phyloP scores from a whole-genome alignment of 2,797 vertebrate genomes.

The Peromyscus eremicus region DNA sequence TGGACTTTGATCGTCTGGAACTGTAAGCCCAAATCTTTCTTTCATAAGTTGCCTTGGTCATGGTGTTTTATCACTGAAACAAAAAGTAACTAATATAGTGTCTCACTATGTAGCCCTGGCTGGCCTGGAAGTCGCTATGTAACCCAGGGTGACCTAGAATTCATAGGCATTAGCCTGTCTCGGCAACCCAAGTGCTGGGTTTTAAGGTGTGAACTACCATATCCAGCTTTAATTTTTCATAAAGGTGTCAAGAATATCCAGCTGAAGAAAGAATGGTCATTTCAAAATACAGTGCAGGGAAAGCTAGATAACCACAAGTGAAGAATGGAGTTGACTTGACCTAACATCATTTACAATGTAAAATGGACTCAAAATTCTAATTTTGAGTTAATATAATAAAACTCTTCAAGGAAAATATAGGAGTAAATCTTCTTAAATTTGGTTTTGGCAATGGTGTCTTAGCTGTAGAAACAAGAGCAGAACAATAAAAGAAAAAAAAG shows the following conservation, averaged over 20 bases:
- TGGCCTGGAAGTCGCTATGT: background rate
- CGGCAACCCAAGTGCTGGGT: background rate
- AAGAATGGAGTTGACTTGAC: background rate
- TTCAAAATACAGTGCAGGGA: background rate
- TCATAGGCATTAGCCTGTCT: background rate
- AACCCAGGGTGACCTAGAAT: background rate
- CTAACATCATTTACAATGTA: background rate
- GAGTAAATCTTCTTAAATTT: background rate
- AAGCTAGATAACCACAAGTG: background rate
- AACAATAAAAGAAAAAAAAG: background rate
- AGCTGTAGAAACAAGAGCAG: background rate
- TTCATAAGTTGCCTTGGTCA: background rate
- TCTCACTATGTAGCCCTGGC: background rate
- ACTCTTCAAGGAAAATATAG: background rate
- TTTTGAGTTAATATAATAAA: background rate
- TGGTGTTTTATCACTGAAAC: background rate
- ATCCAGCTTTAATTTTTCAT: background rate
- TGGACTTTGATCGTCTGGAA: background rate
- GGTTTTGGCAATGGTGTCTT: background rate
- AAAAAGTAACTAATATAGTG: background rate
- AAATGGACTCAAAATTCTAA: background rate
- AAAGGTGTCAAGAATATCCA: background rate
- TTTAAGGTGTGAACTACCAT: background rate
- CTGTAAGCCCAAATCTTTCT: background rate
- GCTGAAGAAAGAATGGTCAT: background rate